Percentiles rank a stretch among this genome's conserved stretches.
Conservation (phyloP, 64 coral and sea anemone genomes). For the Stylophora pistillata region DNA sequence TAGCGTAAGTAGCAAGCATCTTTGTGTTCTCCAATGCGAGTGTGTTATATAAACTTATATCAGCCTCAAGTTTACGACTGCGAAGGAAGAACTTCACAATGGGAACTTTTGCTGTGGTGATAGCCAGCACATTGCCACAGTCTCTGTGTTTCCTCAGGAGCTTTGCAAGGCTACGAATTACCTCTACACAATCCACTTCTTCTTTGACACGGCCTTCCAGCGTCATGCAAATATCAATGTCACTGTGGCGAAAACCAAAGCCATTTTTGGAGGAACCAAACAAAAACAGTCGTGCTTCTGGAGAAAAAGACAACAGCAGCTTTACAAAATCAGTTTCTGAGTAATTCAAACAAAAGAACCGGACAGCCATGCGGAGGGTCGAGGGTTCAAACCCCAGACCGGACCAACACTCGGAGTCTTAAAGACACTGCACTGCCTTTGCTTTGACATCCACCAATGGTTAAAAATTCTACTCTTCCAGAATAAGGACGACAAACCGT, state of each 20-base stretch:
- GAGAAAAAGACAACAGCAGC: background rate
- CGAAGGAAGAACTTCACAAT: constrained; percentile 96
- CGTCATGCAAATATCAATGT: constrained; percentile 97
- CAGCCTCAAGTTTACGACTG: constrained; percentile 74
- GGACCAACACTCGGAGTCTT: too few relatives aligned
- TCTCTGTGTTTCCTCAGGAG: constrained; percentile 77
- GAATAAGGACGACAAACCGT: too few relatives aligned
- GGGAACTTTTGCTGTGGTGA: constrained; percentile 97
- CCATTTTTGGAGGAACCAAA: constrained; percentile 98
- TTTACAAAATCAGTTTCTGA: too few relatives aligned
- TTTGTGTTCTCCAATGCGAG: constrained; percentile 88
- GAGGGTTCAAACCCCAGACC: too few relatives aligned
- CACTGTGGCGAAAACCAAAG: constrained; percentile 84
- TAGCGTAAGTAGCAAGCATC: constrained; percentile 79
- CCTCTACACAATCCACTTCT: constrained; percentile 66
- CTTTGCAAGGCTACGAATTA: constrained; percentile 61
- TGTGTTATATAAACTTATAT: constrained; percentile 94
- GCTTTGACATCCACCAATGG: too few relatives aligned
- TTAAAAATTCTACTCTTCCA: too few relatives aligned
- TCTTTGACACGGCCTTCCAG: constrained; percentile 65
- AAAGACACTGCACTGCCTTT: too few relatives aligned
- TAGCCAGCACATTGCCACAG: constrained; percentile 74
- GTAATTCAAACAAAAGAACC: too few relatives aligned
- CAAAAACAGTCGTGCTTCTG: constrained; percentile 79
- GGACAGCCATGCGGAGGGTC: too few relatives aligned